Conservation (phyloP, 2,888 invertebrate species). For the Harpagoxenus sublaevis region DNA sequence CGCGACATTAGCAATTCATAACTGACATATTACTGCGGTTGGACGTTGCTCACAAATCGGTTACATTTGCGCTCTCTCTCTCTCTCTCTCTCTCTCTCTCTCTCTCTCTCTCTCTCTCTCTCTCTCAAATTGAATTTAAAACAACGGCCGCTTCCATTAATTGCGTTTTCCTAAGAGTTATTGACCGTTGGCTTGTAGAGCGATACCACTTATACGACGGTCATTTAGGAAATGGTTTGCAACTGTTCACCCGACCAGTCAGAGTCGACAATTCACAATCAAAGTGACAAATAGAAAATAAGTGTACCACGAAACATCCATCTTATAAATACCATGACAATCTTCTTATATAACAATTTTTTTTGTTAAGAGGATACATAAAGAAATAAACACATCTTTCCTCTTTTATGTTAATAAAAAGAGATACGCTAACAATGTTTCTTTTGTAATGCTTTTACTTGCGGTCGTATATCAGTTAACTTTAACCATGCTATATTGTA, state of each 20-base stretch:
- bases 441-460: neutral
- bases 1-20: constrained; percentile 69
- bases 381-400: neutral
- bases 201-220: neutral
- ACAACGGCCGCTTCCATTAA: constrained; percentile 16
- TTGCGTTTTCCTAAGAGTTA: constrained; percentile 45
- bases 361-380: neutral
- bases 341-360: neutral
- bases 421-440: neutral
- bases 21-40: constrained; percentile 45
- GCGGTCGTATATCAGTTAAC: neutral
- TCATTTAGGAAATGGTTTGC: constrained; percentile 28
- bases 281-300: neutral
- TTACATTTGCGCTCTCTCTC: constrained; percentile 34
- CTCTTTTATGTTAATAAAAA: neutral
- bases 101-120: constrained; percentile 4
- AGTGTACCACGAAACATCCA: neutral
- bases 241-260: neutral
- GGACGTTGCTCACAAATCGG: constrained; percentile 31
- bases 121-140: constrained; percentile 20
- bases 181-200: constrained; percentile 6
- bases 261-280: neutral
- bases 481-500: neutral
- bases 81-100: neutral
- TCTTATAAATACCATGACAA: neutral